Percentiles rank a stretch among this genome's conserved stretches.
Evolutionary conservation across 2,113 vertebrate species (phyloP).

Genomic region (Sarotherodon lohbergeri): DNA sequence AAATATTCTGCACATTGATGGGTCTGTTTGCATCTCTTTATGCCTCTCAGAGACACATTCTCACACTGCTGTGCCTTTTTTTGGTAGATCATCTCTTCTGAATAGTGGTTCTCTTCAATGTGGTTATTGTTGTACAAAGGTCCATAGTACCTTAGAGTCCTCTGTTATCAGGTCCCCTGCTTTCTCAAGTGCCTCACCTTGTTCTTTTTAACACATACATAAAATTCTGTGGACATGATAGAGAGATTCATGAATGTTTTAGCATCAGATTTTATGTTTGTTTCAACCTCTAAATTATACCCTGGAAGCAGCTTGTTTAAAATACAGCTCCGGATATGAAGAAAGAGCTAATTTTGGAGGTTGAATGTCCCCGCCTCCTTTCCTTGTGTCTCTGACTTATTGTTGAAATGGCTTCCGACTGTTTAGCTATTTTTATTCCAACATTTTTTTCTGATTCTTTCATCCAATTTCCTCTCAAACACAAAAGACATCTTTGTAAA

Average conservation of each 20-base stretch:
- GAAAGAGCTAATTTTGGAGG: conserved; percentile 31
- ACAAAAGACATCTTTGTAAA: conserved; percentile 57
- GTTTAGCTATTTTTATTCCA: conserved; percentile 64
- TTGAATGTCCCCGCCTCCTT: conserved; percentile 28
- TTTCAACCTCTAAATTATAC: background rate
- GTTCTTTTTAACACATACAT: background rate
- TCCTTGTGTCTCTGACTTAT: conserved; percentile 27
- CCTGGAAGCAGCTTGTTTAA: background rate
- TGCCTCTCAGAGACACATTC: background rate
- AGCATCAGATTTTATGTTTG: background rate
- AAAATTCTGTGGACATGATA: background rate
- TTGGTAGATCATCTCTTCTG: background rate
- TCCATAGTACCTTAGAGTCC: background rate
- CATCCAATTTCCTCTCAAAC: conserved; percentile 48
- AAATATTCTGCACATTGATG: background rate
- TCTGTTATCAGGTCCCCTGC: background rate
- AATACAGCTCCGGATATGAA: background rate
- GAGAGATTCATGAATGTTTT: background rate
- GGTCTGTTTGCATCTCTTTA: background rate
- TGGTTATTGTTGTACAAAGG: conserved; percentile 17
- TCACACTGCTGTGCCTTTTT: background rate
- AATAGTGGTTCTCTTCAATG: background rate
- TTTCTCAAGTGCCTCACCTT: background rate
- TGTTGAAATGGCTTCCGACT: conserved; percentile 34
- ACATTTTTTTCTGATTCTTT: conserved; percentile 30